Percentiles rank a stretch among this genome's conserved stretches.
Conservation (phyloP, 2,113 vertebrate genomes). For the Halichoeres trimaculatus region DNA sequence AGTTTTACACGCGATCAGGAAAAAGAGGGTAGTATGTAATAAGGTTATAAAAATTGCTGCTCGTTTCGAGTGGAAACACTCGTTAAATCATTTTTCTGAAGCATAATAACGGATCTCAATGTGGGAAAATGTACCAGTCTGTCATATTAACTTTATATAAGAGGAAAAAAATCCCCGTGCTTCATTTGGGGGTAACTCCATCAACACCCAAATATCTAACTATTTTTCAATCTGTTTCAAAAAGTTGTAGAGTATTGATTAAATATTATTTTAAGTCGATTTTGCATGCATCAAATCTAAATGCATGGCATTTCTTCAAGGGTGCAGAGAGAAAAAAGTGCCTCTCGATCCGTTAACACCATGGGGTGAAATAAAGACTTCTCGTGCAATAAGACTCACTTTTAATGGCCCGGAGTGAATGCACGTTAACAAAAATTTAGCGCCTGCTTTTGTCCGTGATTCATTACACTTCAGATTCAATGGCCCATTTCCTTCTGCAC, state of each 20-base stretch:
- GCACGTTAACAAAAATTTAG: constrained; percentile 65
- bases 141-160: neutral
- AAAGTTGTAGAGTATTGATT: neutral
- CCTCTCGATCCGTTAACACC: constrained; percentile 34
- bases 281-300: constrained; percentile 8
- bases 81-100: too few relatives aligned
- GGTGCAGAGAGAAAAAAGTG: neutral
- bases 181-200: neutral
- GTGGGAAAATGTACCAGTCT: neutral
- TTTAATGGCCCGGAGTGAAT: constrained; percentile 60
- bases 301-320: constrained; percentile 29
- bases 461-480: constrained; percentile 67
- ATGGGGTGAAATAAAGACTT: constrained; percentile 65
- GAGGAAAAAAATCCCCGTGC: neutral
- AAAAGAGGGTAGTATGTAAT: neutral
- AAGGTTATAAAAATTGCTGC: neutral
- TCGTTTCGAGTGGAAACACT: neutral
- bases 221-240: neutral
- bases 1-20: neutral
- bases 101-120: neutral
- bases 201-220: too few relatives aligned
- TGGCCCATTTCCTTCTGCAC: constrained; percentile 66
- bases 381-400: constrained; percentile 58
- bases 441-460: constrained; percentile 70
- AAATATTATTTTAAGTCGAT: neutral